Evolutionary conservation across 2,113 vertebrate species (phyloP).

Genomic region (Delphinapterus leucas): DNA sequence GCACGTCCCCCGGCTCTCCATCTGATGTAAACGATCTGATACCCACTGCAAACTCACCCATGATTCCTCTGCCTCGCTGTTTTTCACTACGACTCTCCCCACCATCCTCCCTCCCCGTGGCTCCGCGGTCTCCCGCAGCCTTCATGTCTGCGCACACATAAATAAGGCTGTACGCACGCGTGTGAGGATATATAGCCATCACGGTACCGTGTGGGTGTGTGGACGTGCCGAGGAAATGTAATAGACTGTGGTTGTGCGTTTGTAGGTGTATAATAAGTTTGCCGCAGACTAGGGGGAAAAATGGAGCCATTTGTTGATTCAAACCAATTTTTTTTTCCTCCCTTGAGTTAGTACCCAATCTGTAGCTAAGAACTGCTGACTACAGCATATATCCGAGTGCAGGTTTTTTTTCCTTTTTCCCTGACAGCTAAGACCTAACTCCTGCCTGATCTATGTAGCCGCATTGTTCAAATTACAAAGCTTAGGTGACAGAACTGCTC

Average conservation of each 20-base stretch:
- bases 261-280: slow-evolving; percentile 55
- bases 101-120: neutral
- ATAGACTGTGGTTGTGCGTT: slow-evolving; percentile 44
- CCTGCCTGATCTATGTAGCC: slow-evolving; percentile 82
- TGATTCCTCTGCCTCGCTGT: neutral
- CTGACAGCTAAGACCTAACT: slow-evolving; percentile 83
- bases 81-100: accelerated
- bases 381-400: slow-evolving; percentile 75
- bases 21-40: neutral
- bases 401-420: slow-evolving; percentile 51
- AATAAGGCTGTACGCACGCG: slow-evolving; percentile 26
- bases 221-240: slow-evolving; percentile 54
- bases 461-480: slow-evolving; percentile 85
- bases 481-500: slow-evolving; percentile 82
- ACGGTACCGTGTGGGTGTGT: neutral
- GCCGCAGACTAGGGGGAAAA: slow-evolving; percentile 1
- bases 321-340: slow-evolving; percentile 60
- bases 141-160: neutral
- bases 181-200: slow-evolving; percentile 62
- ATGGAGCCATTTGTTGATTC: slow-evolving; percentile 83
- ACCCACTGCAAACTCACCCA: neutral
- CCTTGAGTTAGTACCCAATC: slow-evolving; percentile 71
- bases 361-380: slow-evolving; percentile 82
- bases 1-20: neutral
- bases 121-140: neutral